phyloP scores from a whole-genome alignment of 2,113 vertebrate genomes.

The Poeciliopsis retropinna region DNA sequence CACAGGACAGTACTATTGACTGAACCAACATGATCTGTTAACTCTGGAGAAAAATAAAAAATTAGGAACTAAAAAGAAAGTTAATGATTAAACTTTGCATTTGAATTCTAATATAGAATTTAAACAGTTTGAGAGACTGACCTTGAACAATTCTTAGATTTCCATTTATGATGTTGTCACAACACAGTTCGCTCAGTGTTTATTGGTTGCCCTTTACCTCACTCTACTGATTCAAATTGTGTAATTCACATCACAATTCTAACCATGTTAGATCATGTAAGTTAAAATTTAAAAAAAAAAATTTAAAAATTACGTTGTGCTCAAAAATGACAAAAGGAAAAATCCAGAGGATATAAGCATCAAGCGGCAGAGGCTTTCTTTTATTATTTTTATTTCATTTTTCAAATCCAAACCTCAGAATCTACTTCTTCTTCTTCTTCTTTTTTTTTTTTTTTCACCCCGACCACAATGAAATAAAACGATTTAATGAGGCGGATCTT shows the following conservation, averaged over 20 bases:
- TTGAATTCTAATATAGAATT: neutral
- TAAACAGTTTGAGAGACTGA: neutral
- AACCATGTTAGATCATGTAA: neutral
- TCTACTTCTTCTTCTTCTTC: slow-evolving; percentile 11
- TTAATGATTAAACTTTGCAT: neutral
- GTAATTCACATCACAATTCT: neutral
- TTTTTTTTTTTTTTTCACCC: slow-evolving; percentile 27
- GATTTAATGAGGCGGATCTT: slow-evolving; percentile 43
- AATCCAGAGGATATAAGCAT: neutral
- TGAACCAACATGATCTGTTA: too few relatives aligned
- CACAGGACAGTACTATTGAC: too few relatives aligned
- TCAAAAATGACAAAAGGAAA: too few relatives aligned
- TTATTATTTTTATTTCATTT: slow-evolving; percentile 1
- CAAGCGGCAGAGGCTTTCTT: neutral
- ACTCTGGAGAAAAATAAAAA: neutral
- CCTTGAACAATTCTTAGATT: neutral
- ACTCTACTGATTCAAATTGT: neutral
- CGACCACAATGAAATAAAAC: slow-evolving; percentile 58
- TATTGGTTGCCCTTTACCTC: too few relatives aligned
- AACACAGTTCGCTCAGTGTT: too few relatives aligned
- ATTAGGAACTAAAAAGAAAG: too few relatives aligned
- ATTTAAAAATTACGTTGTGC: too few relatives aligned
- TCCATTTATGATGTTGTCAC: too few relatives aligned
- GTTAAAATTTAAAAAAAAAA: neutral
- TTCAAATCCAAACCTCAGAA: neutral